A percentile compares a stretch with the other conserved stretches of the same genome.
Conservation (phyloP, 2,113 vertebrate genomes). For the Numenius arquata region DNA sequence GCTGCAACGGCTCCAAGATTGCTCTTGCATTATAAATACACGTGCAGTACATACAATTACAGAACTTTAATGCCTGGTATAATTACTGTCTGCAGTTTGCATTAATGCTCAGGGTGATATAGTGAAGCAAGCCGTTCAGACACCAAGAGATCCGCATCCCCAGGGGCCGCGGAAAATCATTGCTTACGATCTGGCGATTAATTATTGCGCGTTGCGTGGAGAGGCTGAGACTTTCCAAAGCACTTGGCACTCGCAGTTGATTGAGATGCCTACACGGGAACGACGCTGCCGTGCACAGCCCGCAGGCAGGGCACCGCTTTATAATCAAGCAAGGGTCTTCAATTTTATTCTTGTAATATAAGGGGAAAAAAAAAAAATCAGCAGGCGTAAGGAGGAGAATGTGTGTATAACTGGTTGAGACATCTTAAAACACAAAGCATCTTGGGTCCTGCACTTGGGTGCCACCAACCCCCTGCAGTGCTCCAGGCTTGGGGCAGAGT, state of each 20-base stretch:
- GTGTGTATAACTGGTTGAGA: accelerated
- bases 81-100: constrained; percentile 52
- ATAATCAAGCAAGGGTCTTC: not conserved
- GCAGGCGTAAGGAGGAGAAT: not conserved
- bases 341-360: not conserved
- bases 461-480: too few relatives aligned
- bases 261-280: not conserved
- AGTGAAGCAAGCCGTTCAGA: not conserved
- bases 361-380: not conserved
- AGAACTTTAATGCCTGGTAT: constrained; percentile 44
- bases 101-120: constrained; percentile 24
- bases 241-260: not conserved
- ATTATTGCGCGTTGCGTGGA: not conserved
- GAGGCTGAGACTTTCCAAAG: not conserved
- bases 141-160: not conserved
- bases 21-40: constrained; percentile 4
- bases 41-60: not conserved
- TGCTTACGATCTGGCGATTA: not conserved
- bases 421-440: not conserved
- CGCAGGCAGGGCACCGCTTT: not conserved
- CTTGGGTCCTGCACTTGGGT: not conserved
- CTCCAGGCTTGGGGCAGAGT: too few relatives aligned
- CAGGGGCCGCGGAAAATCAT: not conserved
- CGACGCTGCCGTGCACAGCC: accelerated
- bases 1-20: not conserved